Evolutionary conservation across 1,140 invertebrate species (phyloP), one percentile per base, ranked within the genome.

Genomic region (Drosophila pseudoananassae): DNA sequence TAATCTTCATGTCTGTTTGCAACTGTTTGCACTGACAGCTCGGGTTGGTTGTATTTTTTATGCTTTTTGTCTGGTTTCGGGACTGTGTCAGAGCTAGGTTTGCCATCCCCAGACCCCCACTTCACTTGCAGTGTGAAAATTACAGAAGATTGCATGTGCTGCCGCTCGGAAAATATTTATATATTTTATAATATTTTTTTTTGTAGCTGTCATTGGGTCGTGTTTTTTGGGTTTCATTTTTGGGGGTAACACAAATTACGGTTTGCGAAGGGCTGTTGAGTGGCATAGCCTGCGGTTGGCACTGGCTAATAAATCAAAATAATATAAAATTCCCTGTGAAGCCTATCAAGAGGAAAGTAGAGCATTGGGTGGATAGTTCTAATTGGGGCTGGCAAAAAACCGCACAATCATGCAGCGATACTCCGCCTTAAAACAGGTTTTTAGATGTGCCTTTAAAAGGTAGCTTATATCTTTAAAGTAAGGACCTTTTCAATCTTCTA

Each of bases 1-100:
- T 87, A 87, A 87, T 87, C 82, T 88, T 87, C 68, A 75, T 87
- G 82, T 85, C 77, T 84, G 80, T 81, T 76, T 75, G 82, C 82
- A 87, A 87, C 82, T 87, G 82, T 87, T 85, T 78, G 82, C 64
- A 64, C 82, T 85, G 82, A 85, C 82, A 87, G 82, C 71, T 75
- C 14, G 25, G 69, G 15, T 47, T 60, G 45, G 52, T 45, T 75
- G 7, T 46, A 46, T 51, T 63, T 27, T 20, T 3, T 15, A 10
- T 38, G 9, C 27, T 36, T 15, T 55, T 58, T 49, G 29, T 56
- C 9, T 38, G 12, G 56, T 23, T 20, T 27, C 25, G 25, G 25
- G 25, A 27, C 25, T 27, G 25, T 27, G 25, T 27, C 25, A 27
- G 25, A 5, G 38, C 8, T 46, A 43, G 25, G 25, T n/a, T 9